Evolutionary conservation across 2,888 invertebrate species (phyloP).

Genomic region (Brachyptera risi): DNA sequence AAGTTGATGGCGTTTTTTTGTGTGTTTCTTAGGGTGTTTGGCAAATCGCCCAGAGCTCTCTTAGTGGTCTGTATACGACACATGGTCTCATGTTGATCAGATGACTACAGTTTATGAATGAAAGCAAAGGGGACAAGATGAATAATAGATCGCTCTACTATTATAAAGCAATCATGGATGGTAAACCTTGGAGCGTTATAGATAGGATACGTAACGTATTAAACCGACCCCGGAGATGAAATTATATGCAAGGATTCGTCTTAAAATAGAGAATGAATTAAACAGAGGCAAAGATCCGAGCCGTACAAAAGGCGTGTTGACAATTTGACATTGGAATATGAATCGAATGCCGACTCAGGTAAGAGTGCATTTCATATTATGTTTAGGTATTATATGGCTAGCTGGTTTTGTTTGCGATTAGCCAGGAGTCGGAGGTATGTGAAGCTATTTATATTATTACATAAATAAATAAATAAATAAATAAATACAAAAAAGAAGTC

Average conservation of each 20-base stretch:
- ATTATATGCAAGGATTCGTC: background rate
- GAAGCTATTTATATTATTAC: background rate
- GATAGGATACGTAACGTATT: background rate
- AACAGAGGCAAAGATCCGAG: background rate
- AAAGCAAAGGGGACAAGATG: background rate
- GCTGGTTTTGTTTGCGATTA: no score
- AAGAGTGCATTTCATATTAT: background rate
- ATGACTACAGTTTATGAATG: background rate
- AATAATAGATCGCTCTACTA: slow-evolving; percentile 3
- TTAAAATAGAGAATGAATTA: background rate
- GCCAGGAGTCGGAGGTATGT: no score
- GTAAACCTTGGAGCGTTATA: background rate
- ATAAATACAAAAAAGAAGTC: background rate
- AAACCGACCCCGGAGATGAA: background rate
- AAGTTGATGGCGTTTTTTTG: background rate
- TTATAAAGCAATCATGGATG: background rate
- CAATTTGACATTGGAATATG: background rate
- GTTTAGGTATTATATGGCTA: no score
- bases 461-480: background rate
- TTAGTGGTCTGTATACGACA: background rate
- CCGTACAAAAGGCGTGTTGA: background rate
- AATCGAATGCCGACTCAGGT: background rate
- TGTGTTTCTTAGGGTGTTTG: background rate
- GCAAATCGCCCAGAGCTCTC: background rate
- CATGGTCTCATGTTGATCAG: background rate